Conservation (phyloP, 2,113 vertebrate species). For the Heterocephalus glaber region DNA sequence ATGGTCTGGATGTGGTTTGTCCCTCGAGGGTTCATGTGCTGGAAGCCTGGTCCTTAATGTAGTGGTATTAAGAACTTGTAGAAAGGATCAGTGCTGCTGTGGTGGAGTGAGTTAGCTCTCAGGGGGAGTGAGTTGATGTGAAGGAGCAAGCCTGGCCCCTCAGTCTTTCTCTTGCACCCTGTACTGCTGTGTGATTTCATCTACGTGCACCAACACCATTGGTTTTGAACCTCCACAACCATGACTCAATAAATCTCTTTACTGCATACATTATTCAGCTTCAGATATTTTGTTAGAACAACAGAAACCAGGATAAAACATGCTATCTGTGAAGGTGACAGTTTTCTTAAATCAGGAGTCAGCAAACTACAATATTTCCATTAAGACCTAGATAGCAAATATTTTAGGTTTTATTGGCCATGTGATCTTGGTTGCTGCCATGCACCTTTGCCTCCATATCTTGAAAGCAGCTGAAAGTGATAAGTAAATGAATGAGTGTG, state of each 20-base stretch:
- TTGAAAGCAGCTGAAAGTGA: background rate
- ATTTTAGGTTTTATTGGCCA: background rate
- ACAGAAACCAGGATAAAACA: background rate
- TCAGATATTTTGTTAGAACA: background rate
- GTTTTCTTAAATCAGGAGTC: background rate
- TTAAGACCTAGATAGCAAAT: background rate
- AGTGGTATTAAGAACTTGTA: background rate
- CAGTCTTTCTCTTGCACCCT: background rate
- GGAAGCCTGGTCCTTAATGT: background rate
- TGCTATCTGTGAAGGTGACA: background rate
- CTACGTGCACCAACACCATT: background rate
- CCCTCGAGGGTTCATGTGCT: background rate
- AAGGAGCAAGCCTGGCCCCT: no score
- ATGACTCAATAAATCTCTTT: background rate
- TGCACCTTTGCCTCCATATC: background rate
- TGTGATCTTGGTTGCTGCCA: background rate
- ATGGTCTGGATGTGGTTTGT: background rate
- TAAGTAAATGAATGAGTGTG: background rate
- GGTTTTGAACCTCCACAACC: background rate
- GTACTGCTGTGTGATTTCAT: background rate
- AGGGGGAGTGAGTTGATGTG: background rate
- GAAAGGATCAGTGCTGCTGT: background rate
- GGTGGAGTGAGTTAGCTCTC: background rate
- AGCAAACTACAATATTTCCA: background rate
- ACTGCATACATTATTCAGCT: background rate